Evolutionary conservation across 2,888 invertebrate species (phyloP).

Genomic region (Amphiduros pacificus): DNA sequence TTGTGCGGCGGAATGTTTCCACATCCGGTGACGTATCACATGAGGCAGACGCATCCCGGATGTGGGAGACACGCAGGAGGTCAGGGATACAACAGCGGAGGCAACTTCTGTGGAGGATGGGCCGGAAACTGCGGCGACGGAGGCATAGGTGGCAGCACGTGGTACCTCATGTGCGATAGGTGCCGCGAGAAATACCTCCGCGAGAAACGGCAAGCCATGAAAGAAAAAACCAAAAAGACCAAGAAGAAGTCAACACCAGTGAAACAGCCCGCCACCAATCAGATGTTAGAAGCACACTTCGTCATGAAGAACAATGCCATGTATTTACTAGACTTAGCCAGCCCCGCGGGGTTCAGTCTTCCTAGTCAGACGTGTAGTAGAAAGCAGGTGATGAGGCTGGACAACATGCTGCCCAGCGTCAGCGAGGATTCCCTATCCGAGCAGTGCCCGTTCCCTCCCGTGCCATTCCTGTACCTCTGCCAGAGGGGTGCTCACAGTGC

Average conservation of each 20-base stretch:
- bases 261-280: constrained; percentile 49
- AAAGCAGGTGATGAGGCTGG: constrained; percentile 27
- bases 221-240: constrained; percentile 53
- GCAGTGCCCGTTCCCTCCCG: constrained; percentile 48
- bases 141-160: constrained; percentile 74
- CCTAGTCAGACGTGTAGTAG: constrained; percentile 31
- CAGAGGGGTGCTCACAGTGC: constrained; percentile 48
- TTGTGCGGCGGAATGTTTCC: constrained; percentile 73
- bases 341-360: constrained; percentile 67
- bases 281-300: constrained; percentile 66
- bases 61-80: constrained; percentile 84
- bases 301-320: constrained; percentile 92
- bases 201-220: constrained; percentile 48
- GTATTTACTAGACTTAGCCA: constrained; percentile 86
- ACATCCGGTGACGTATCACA: constrained; percentile 86
- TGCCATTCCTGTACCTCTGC: constrained; percentile 51
- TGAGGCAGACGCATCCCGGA: constrained; percentile 87
- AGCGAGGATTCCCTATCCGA: constrained; percentile 44
- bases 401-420: constrained; percentile 49
- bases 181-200: constrained; percentile 80
- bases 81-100: constrained; percentile 89
- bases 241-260: constrained; percentile 19
- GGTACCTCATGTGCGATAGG: constrained; percentile 90
- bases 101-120: constrained; percentile 85
- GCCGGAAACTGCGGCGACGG: constrained; percentile 87